Percentiles rank a stretch among this genome's conserved stretches.
These are phyloP conservation scores for Hyposoter didymator DNA, from an alignment of 2,888 invertebrate genomes.

Conservation along the genomic window DNA sequence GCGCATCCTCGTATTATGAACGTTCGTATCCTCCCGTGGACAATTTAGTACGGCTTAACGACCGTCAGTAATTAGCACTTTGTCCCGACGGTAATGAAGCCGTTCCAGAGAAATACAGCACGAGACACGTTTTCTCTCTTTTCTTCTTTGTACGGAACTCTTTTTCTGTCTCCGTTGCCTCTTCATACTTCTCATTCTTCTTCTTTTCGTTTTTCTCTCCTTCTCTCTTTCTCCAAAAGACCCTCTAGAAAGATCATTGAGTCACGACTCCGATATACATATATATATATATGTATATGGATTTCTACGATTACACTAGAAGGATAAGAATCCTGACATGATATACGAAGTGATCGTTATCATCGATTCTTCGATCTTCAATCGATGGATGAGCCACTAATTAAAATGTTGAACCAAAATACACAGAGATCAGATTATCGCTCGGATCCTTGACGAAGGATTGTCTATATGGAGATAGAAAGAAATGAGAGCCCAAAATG, in stretches of 20 bases:
- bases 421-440: background rate
- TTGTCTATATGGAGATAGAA: background rate
- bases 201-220: slow-evolving; percentile 17
- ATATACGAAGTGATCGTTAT: slow-evolving; percentile 50
- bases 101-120: slow-evolving; percentile 70
- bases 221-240: slow-evolving; percentile 11
- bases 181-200: background rate
- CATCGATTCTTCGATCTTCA: slow-evolving; percentile 54
- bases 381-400: slow-evolving; percentile 34
- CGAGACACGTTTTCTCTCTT: slow-evolving; percentile 45
- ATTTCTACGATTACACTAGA: slow-evolving; percentile 16
- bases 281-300: background rate
- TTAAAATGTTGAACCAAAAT: slow-evolving; percentile 38
- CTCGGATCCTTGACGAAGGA: slow-evolving; percentile 47
- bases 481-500: background rate
- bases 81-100: slow-evolving; percentile 77
- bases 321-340: slow-evolving; percentile 36
- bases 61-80: slow-evolving; percentile 77
- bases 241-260: slow-evolving; percentile 27
- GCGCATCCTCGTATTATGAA: slow-evolving; percentile 48
- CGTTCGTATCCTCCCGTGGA: slow-evolving; percentile 51
- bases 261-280: slow-evolving; percentile 19
- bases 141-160: background rate
- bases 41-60: slow-evolving; percentile 76
- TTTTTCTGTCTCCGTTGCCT: background rate